Conservation (phyloP, 2,888 invertebrate species). For the Drosophila anceps region DNA sequence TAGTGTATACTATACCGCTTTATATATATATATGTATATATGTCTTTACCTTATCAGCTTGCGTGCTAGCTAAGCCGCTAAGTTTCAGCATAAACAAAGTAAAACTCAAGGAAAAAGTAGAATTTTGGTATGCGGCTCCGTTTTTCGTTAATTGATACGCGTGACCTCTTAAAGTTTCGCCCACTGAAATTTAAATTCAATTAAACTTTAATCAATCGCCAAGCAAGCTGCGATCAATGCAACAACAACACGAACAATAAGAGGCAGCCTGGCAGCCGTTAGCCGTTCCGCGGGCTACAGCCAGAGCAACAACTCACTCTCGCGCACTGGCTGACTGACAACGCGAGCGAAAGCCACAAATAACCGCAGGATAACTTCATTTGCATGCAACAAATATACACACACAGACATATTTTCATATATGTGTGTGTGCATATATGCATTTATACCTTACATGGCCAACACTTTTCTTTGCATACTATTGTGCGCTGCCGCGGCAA, state of each 20-base stretch:
- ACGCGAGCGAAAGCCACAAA: slow-evolving; percentile 74
- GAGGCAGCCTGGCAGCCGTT: slow-evolving; percentile 33
- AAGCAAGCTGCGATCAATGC: slow-evolving; percentile 44
- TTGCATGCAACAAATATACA: slow-evolving; percentile 57
- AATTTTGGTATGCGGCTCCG: slow-evolving; percentile 2
- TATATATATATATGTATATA: not conserved
- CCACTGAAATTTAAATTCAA: slow-evolving; percentile 59
- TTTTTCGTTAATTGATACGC: slow-evolving; percentile 43
- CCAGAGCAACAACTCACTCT: not conserved
- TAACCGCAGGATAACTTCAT: slow-evolving; percentile 80
- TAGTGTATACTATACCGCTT: not conserved
- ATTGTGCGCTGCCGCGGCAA: slow-evolving; percentile 45
- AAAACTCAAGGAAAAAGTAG: slow-evolving; percentile 21
- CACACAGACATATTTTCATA: not conserved
- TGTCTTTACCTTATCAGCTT: slow-evolving; percentile 45
- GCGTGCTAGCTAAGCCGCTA: slow-evolving; percentile 55
- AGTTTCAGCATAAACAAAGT: slow-evolving; percentile 3
- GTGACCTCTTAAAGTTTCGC: slow-evolving; percentile 31
- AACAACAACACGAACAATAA: slow-evolving; percentile 16
- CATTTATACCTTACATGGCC: slow-evolving; percentile 1
- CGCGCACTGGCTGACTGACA: slow-evolving; percentile 53
- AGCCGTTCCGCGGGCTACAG: not conserved
- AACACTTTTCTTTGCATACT: slow-evolving; percentile 49
- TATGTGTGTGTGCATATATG: not conserved
- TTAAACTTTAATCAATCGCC: slow-evolving; percentile 73